Evolutionary conservation across 2,888 invertebrate genomes (phyloP).

Genomic region (Boloria euphrosyne): DNA sequence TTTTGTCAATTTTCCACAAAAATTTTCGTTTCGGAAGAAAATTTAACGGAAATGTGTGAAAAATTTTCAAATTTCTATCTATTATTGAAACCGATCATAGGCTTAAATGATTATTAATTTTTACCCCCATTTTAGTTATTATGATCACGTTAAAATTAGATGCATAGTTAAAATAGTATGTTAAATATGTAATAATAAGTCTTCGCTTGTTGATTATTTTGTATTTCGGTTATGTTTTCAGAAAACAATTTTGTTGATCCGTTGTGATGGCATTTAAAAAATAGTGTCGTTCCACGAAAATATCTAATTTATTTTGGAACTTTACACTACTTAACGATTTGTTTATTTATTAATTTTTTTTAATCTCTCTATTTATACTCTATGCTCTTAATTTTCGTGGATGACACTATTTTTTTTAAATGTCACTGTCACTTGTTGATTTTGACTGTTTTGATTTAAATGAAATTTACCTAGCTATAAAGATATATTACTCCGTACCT

Average conservation of each 20-base stretch:
- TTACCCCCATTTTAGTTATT: slow-evolving; percentile 43
- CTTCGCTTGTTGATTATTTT: slow-evolving; percentile 55
- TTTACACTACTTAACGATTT: not conserved
- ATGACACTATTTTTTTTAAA: slow-evolving; percentile 25
- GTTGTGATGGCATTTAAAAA: slow-evolving; percentile 33
- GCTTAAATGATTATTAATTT: slow-evolving; percentile 36
- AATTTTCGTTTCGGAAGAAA: slow-evolving; percentile 2
- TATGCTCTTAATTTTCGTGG: slow-evolving; percentile 17
- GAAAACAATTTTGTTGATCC: slow-evolving; percentile 43
- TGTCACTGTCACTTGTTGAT: slow-evolving; percentile 33
- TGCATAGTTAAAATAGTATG: slow-evolving; percentile 50
- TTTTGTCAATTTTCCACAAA: not conserved
- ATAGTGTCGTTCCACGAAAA: slow-evolving; percentile 23
- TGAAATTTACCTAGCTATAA: slow-evolving; percentile 45
- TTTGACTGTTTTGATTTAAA: slow-evolving; percentile 44
- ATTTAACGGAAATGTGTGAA: not conserved
- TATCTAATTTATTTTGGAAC: slow-evolving; percentile 14
- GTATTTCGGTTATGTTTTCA: slow-evolving; percentile 45
- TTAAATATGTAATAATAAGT: slow-evolving; percentile 53
- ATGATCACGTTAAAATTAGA: slow-evolving; percentile 50
- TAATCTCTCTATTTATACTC: slow-evolving; percentile 15
- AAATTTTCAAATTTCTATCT: slow-evolving; percentile 3
- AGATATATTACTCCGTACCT: slow-evolving; percentile 69
- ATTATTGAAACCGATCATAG: slow-evolving; percentile 20
- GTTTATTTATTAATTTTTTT: slow-evolving; percentile 3